Conservation (phyloP, 2,113 vertebrate species). For the Gasterosteus nipponicus region DNA sequence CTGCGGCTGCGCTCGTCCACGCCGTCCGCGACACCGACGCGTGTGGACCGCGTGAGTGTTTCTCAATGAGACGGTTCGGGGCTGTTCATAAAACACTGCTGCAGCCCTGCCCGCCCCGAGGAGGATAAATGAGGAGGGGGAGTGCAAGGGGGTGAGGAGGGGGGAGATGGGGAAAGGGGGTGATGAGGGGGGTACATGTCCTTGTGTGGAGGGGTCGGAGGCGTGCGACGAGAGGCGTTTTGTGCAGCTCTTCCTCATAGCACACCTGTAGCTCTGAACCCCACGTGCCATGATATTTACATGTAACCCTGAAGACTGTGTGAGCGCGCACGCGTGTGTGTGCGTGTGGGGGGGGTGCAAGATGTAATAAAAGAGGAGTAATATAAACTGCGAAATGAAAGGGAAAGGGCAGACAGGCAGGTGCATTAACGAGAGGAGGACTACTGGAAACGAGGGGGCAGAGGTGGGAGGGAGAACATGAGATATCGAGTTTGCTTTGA, state of each 20-base stretch:
- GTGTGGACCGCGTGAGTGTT: slow-evolving; percentile 64
- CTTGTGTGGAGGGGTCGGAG: not conserved
- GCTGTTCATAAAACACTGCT: slow-evolving; percentile 72
- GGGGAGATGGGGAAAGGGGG: not conserved
- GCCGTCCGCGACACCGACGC: slow-evolving; percentile 70
- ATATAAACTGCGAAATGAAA: slow-evolving; percentile 13
- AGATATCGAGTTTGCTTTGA: slow-evolving; percentile 32
- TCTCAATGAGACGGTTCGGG: slow-evolving; percentile 63
- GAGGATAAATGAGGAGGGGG: slow-evolving; percentile 16
- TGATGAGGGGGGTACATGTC: not conserved
- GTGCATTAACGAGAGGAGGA: slow-evolving; percentile 60
- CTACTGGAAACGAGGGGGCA: slow-evolving; percentile 40
- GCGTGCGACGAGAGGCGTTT: not conserved
- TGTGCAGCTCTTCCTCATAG: slow-evolving; percentile 14
- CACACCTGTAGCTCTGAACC: slow-evolving; percentile 67
- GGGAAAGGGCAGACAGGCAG: slow-evolving; percentile 15
- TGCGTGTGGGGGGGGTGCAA: not conserved
- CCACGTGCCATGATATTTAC: slow-evolving; percentile 73
- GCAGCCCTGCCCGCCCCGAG: slow-evolving; percentile 74
- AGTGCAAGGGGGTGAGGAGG: not conserved
- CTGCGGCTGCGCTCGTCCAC: slow-evolving; percentile 58
- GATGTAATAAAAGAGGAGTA: slow-evolving; percentile 15
- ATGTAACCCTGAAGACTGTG: slow-evolving; percentile 48
- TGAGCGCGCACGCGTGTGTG: slow-evolving; percentile 24
- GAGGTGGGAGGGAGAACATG: slow-evolving; percentile 15